Conservation (phyloP, 2,888 invertebrate species). For the Melanophora roralis region DNA sequence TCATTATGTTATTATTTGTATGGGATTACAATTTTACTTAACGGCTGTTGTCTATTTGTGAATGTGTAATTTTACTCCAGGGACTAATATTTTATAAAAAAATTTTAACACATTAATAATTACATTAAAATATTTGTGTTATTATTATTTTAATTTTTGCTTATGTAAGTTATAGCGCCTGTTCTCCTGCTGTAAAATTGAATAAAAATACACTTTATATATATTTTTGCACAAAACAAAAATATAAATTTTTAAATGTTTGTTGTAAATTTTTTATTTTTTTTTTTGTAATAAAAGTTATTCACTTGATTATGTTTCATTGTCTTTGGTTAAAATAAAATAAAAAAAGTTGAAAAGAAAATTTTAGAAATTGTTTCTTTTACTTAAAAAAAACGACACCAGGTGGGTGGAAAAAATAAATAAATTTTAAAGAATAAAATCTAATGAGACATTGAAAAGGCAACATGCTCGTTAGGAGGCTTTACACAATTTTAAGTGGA, state of each 20-base stretch:
- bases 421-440: no score
- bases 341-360: not conserved
- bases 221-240: not conserved
- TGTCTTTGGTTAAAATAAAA: not conserved
- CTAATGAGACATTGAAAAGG: no score
- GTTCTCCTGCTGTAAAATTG: not conserved
- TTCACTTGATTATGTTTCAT: slow-evolving; percentile 30
- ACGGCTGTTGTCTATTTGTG: not conserved
- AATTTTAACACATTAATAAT: slow-evolving; percentile 34
- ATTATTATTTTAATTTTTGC: not conserved
- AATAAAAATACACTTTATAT: not conserved
- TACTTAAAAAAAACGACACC: not conserved
- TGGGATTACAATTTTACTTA: no score
- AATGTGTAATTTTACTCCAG: slow-evolving; percentile 11
- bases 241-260: no score
- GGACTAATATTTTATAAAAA: slow-evolving; percentile 10
- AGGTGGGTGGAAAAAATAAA: not conserved
- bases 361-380: not conserved
- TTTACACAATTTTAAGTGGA: no score
- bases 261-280: not conserved
- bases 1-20: not conserved
- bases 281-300: slow-evolving; percentile 14
- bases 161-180: not conserved
- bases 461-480: no score
- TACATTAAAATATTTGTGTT: not conserved